phyloP scores from a whole-genome alignment of 2,888 invertebrate species.

The Glaucopsyche alexis region DNA sequence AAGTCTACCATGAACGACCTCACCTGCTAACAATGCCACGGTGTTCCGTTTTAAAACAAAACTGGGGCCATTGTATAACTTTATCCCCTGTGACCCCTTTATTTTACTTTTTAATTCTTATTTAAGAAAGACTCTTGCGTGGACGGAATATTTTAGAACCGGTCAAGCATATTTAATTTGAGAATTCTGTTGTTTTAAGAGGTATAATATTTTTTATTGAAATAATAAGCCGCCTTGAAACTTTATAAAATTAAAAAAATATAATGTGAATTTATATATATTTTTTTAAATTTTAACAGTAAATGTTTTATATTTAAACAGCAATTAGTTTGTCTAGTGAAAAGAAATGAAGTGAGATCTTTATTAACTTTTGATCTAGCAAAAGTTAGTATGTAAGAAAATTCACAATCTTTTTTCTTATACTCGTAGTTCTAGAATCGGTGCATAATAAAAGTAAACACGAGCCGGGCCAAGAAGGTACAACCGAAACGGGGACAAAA shows the following conservation, averaged over 20 bases:
- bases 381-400: too few species aligned
- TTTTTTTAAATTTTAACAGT: neutral
- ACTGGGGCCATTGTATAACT: conserved; percentile 21
- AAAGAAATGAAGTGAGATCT: too few species aligned
- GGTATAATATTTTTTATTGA: neutral
- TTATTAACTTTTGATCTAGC: too few species aligned
- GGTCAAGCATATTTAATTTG: conserved; percentile 10
- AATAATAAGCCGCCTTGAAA: neutral
- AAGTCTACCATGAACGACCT: conserved; percentile 11
- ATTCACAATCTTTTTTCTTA: too few species aligned
- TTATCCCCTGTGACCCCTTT: conserved; percentile 24
- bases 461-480: conserved; percentile 22
- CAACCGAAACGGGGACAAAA: conserved; percentile 24
- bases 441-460: conserved; percentile 13
- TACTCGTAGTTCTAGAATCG: neutral
- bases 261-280: neutral
- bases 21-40: conserved; percentile 19
- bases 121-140: conserved; percentile 3
- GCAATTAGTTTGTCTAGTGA: too few species aligned
- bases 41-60: neutral
- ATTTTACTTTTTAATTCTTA: conserved; percentile 24
- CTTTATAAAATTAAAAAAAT: neutral
- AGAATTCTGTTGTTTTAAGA: neutral
- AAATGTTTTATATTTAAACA: too few species aligned
- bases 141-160: neutral